phyloP scores from a whole-genome alignment of 2,888 invertebrate species.

The Hedychridium roseum region DNA sequence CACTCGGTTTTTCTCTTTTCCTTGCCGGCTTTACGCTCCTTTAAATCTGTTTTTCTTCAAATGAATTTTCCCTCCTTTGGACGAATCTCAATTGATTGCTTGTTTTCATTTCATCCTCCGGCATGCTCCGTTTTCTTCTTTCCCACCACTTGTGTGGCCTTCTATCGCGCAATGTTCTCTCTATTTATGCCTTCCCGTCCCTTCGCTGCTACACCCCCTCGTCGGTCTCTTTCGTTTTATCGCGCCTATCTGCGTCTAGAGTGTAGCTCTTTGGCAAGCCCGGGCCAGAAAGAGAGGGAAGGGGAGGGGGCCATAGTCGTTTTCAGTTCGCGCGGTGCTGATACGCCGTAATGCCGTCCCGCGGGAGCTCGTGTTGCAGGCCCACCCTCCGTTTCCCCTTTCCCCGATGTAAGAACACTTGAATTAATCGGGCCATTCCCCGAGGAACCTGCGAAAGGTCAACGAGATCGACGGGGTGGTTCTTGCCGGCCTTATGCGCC shows the following conservation, averaged over 20 bases:
- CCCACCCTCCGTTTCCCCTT: constrained; percentile 24
- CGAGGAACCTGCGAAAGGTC: constrained; percentile 60
- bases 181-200: constrained; percentile 2
- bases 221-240: too few species aligned
- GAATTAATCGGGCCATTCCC: constrained; percentile 62
- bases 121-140: neutral
- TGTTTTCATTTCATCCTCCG: constrained; percentile 3
- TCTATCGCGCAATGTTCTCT: too few species aligned
- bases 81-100: neutral
- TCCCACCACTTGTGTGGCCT: too few species aligned
- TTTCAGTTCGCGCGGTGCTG: constrained; percentile 60
- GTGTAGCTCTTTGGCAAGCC: too few species aligned
- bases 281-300: constrained; percentile 10
- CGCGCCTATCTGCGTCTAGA: too few species aligned
- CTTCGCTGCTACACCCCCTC: constrained; percentile 7
- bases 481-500: constrained; percentile 10
- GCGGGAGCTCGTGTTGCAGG: constrained; percentile 43
- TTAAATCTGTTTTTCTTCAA: neutral
- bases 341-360: constrained; percentile 60
- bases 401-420: constrained; percentile 59
- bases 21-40: neutral
- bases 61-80: neutral
- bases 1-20: too few species aligned
- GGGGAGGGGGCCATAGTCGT: constrained; percentile 37
- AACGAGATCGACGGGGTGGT: constrained; percentile 46